Evolutionary conservation across 2,113 vertebrate species (phyloP).

Genomic region (Probosciger aterrimus): DNA sequence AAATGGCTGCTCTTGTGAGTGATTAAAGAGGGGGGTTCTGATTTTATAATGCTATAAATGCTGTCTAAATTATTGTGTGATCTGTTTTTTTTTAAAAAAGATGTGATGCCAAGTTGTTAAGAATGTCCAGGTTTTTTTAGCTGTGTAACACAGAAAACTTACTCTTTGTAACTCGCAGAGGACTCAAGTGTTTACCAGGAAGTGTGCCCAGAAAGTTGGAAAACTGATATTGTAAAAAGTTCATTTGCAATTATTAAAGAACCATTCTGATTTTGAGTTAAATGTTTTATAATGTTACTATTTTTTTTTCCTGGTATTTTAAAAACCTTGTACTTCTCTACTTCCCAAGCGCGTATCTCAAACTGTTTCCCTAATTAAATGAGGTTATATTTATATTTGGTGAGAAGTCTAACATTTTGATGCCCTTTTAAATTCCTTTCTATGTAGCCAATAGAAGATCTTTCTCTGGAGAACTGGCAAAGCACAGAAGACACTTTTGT

Average conservation of each 20-base stretch:
- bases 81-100: conserved; percentile 65
- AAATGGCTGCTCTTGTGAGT: conserved; percentile 68
- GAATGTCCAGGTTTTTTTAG: conserved; percentile 48
- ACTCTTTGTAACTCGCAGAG: conserved; percentile 70
- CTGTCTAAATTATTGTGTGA: conserved; percentile 71
- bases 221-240: conserved; percentile 59
- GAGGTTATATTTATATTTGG: conserved; percentile 43
- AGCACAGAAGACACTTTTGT: neutral
- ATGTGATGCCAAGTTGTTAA: conserved; percentile 61
- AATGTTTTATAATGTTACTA: conserved; percentile 54
- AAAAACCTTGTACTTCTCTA: neutral
- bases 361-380: conserved; percentile 45
- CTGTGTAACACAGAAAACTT: conserved; percentile 59
- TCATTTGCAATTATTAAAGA: conserved; percentile 67
- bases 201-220: conserved; percentile 38
- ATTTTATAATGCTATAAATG: conserved; percentile 75
- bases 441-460: conserved; percentile 3
- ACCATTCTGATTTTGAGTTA: conserved; percentile 65
- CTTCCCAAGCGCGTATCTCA: neutral
- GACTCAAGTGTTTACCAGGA: conserved; percentile 57
- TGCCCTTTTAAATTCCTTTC: conserved; percentile 67
- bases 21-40: conserved; percentile 65
- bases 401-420: conserved; percentile 66
- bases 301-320: neutral
- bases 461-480: neutral